Percentiles rank a stretch among this genome's conserved stretches.
Evolutionary conservation across 2,113 vertebrate species (phyloP).

Genomic region (Puntigrus tetrazona): DNA sequence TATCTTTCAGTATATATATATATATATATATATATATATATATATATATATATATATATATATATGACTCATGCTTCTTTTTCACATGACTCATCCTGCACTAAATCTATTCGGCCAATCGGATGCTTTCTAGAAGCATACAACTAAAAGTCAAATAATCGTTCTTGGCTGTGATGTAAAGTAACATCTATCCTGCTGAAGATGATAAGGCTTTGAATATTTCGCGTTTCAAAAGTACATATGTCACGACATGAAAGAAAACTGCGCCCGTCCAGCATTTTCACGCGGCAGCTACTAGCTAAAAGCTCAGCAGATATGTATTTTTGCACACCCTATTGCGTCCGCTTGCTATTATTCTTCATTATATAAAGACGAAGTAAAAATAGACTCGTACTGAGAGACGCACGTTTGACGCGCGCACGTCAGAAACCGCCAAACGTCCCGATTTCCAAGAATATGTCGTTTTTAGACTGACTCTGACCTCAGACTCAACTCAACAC

Average conservation of each 20-base stretch:
- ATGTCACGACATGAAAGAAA: neutral
- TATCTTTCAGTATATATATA: too few species aligned
- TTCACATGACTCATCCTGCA: neutral
- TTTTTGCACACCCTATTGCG: neutral
- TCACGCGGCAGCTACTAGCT: neutral
- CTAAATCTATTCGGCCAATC: neutral
- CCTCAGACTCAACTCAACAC: neutral
- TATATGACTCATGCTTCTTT: too few species aligned
- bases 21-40: too few species aligned
- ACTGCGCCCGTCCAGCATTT: constrained; percentile 1
- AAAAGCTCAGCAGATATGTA: constrained; percentile 5
- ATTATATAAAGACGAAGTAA: neutral
- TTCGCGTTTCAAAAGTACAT: neutral
- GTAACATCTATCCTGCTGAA: neutral
- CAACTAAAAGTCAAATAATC: neutral
- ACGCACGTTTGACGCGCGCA: neutral
- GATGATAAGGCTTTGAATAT: neutral
- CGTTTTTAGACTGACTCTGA: constrained; percentile 4
- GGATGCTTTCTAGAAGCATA: neutral
- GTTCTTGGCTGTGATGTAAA: neutral
- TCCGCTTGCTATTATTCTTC: neutral
- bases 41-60: too few species aligned
- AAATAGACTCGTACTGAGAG: constrained; percentile 3
- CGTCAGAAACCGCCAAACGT: neutral
- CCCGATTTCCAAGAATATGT: constrained; percentile 6